Percentiles rank a stretch among this genome's conserved stretches.
phyloP scores from a whole-genome alignment of 2,113 vertebrate genomes.

The Antechinus stuartii region DNA sequence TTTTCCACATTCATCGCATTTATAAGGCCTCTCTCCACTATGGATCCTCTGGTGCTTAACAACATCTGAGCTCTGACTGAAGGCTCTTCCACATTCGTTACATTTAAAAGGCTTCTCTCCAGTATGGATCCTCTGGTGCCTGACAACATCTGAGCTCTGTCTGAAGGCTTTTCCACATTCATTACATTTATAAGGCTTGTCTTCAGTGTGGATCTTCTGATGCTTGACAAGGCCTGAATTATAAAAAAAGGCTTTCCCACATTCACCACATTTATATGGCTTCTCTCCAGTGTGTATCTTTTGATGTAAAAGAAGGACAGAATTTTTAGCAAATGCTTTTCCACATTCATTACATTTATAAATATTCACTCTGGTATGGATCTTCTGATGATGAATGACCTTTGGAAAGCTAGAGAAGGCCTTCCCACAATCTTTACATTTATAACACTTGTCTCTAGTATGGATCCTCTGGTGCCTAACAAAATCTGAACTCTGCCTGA shows the following conservation, averaged over 20 bases:
- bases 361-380: neutral
- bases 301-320: neutral
- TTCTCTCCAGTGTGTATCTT: neutral
- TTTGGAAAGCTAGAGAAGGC: neutral
- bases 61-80: neutral
- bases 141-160: neutral
- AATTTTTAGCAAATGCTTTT: neutral
- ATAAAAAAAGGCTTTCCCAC: neutral
- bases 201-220: neutral
- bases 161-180: neutral
- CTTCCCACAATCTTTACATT: neutral
- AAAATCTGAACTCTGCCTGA: neutral
- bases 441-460: neutral
- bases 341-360: neutral
- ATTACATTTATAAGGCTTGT: neutral
- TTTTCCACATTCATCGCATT: neutral
- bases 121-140: neutral
- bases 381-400: neutral
- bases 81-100: neutral
- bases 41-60: constrained; percentile 1
- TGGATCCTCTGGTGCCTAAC: neutral
- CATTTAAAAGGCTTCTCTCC: neutral
- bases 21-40: neutral
- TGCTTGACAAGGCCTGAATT: neutral
- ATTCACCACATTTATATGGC: neutral